Base-by-base conservation (phyloP, 2,113 vertebrate species). In the Gambusia holbrooki region DNA sequence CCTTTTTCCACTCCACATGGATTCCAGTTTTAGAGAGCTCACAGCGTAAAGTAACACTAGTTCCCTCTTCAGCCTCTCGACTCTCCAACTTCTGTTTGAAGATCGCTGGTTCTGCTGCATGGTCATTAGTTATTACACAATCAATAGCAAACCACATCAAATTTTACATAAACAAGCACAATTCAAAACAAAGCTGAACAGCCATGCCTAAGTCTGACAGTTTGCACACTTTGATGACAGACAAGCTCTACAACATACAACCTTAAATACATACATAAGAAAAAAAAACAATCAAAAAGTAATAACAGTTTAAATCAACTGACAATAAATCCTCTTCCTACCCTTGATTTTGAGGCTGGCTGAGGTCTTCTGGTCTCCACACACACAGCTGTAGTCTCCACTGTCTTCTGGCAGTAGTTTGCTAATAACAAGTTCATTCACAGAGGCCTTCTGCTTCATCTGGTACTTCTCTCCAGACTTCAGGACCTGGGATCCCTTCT, bases 1-100 rank as follows among this genome's bases (percentile, higher is more conserved):
- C 95, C 74, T 94, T 96, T 81, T 88, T 96, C 96, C 96, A 97
- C 84, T 94, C 93, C 2, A 95, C 94, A 0, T 86, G 78, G 19
- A 91, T 82, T 64, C 84, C 90, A 0, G 84, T 61, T 78, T 89
- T 95, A 77, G 95, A 95, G 81, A 96, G 82, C 85, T 96, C 94
- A 9, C 95, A 96, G 40, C 71, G 88, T 67, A 96, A 83, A 7
- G 91, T 94, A 32, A 94, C 84, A 0, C 76, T 84, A 65, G 87
- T 90, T 17, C 94, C 95, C 83, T 95, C 95, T 61, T 93, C 91
- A 40, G 77, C 74, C 62, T 76, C 54, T 13, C 33, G 65, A 19
- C 22, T 66, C 66, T 62, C 17, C 65, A 76, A 22, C 54, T 32
- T 68, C 28, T 45, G 35, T 13, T 45, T 76, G 65, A 75, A 67